Evolutionary conservation across 2,888 invertebrate genomes (phyloP).

Genomic region (Pterobdella sp.): DNA sequence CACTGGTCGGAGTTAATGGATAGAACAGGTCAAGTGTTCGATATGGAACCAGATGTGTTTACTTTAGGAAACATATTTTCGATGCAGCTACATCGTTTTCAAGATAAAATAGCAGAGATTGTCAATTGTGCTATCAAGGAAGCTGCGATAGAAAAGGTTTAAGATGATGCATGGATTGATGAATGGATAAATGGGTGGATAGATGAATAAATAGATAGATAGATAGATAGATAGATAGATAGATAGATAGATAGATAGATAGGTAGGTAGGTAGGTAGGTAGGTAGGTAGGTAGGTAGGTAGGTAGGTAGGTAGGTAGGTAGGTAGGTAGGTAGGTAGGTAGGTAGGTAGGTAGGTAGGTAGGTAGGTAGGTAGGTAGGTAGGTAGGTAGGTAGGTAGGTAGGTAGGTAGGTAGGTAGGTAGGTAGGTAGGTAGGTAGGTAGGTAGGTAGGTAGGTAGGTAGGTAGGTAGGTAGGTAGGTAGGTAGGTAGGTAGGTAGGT

Average conservation of each 20-base stretch:
- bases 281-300: background rate
- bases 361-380: too few relatives aligned
- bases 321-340: too few relatives aligned
- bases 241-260: background rate
- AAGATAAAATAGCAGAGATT: slow-evolving; percentile 73
- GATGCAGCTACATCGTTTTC: slow-evolving; percentile 77
- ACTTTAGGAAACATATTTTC: slow-evolving; percentile 84
- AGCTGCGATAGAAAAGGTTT: slow-evolving; percentile 71
- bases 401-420: too few relatives aligned
- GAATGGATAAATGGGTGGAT: background rate
- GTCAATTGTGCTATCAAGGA: slow-evolving; percentile 82
- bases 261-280: background rate
- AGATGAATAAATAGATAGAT: background rate
- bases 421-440: too few relatives aligned
- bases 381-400: too few relatives aligned
- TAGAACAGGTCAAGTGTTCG: slow-evolving; percentile 71
- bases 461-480: too few relatives aligned
- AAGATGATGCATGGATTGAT: background rate
- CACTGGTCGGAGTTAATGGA: slow-evolving; percentile 84
- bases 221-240: background rate
- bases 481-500: too few relatives aligned
- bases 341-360: too few relatives aligned
- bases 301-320: too few relatives aligned
- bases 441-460: too few relatives aligned
- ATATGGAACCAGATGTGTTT: slow-evolving; percentile 79